Evolutionary conservation across 2,888 invertebrate genomes (phyloP).

Genomic region (Drosophila kokeensis): DNA sequence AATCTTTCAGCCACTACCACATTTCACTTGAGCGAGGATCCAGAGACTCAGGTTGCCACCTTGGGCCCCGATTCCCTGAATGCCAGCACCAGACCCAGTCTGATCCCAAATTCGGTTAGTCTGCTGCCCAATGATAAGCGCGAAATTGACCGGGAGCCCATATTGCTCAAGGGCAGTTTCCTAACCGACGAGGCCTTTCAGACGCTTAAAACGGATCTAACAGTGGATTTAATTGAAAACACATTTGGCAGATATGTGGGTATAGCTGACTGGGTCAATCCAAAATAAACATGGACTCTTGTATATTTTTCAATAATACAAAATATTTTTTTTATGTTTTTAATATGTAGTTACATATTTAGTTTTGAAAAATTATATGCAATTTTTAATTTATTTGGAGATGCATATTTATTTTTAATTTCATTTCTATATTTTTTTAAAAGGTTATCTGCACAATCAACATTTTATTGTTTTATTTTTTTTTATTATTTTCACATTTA

Average conservation of each 20-base stretch:
- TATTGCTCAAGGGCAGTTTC: conserved; percentile 84
- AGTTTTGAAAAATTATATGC: not conserved
- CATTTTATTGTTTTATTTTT: not conserved
- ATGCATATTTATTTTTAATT: not conserved
- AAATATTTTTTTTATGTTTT: not conserved
- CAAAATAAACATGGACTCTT: not conserved
- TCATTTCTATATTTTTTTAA: not conserved
- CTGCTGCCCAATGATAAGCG: conserved; percentile 78
- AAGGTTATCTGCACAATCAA: not conserved
- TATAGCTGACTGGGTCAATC: not conserved
- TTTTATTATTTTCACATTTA: not conserved
- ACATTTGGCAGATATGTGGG: conserved; percentile 84
- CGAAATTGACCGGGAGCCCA: conserved; percentile 82
- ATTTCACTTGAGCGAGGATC: conserved; percentile 86
- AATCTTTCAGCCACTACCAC: conserved; percentile 70
- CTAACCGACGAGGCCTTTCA: conserved; percentile 84
- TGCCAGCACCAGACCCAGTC: conserved; percentile 88
- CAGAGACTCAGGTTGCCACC: conserved; percentile 90
- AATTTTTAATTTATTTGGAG: not conserved
- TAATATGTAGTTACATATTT: not conserved
- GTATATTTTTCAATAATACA: not conserved
- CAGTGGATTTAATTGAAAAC: conserved; percentile 84
- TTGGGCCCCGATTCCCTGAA: conserved; percentile 89
- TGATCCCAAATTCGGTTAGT: conserved; percentile 85
- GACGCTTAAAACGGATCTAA: conserved; percentile 82